phyloP scores from a whole-genome alignment of 2,888 invertebrate species.

The Tridacna gigas region DNA sequence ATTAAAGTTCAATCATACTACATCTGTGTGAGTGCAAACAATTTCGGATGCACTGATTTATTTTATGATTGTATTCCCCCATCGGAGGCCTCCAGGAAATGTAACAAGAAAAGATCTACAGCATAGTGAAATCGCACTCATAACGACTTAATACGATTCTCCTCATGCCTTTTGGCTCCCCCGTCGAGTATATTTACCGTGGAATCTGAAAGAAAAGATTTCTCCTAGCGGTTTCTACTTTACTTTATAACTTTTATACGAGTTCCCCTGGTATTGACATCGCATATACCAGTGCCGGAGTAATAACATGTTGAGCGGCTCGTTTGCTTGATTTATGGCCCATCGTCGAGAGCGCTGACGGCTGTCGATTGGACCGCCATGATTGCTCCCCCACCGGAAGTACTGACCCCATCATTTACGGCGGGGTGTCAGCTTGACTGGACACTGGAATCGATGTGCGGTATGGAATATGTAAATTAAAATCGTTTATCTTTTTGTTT shows the following conservation, averaged over 20 bases:
- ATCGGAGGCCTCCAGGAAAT: constrained; percentile 6
- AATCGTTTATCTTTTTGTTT: constrained; percentile 22
- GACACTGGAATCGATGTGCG: constrained; percentile 7
- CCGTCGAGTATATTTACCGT: constrained; percentile 43
- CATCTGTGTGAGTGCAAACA: too few species aligned
- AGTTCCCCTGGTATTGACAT: constrained; percentile 60
- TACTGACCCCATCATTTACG: constrained; percentile 62
- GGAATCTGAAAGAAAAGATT: constrained; percentile 49
- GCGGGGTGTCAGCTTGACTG: constrained; percentile 56
- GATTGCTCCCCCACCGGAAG: constrained; percentile 60
- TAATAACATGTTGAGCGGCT: constrained; percentile 54
- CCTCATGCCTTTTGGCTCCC: constrained; percentile 41
- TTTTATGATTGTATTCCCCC: neutral
- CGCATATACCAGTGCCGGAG: constrained; percentile 56
- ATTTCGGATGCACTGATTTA: neutral
- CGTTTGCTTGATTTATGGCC: constrained; percentile 62
- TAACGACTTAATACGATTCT: constrained; percentile 62
- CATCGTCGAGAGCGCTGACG: constrained; percentile 50
- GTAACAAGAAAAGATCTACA: constrained; percentile 58
- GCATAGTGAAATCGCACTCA: constrained; percentile 59
- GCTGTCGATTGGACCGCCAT: constrained; percentile 48
- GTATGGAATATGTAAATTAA: constrained; percentile 18
- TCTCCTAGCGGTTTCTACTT: constrained; percentile 42
- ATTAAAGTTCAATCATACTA: too few species aligned
- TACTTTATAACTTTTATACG: constrained; percentile 64